phyloP scores from a whole-genome alignment of 2,888 invertebrate genomes.

The Petrolisthes cinctipes region DNA sequence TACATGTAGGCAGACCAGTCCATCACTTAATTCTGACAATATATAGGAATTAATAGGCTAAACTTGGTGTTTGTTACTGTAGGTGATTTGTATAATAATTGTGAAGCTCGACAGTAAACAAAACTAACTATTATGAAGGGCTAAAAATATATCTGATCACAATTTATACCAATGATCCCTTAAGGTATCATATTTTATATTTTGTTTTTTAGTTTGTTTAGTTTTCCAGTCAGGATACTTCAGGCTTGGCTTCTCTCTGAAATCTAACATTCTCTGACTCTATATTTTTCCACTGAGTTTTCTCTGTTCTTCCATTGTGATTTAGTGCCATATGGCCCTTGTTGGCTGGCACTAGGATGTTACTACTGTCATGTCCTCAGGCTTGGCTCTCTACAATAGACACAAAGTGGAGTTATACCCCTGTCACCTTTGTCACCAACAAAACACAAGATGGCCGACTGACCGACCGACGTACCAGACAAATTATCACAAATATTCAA shows the following conservation, averaged over 20 bases:
- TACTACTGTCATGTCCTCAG: not conserved
- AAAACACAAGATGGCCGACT: no score
- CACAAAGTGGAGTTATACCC: not conserved
- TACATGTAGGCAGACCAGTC: slow-evolving; percentile 1
- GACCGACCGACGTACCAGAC: no score
- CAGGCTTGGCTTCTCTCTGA: not conserved
- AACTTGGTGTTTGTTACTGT: slow-evolving; percentile 18
- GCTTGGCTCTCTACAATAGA: not conserved
- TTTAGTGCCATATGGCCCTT: no score
- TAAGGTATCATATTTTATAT: not conserved
- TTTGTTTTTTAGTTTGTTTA: not conserved
- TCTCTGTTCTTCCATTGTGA: no score
- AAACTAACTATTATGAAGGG: no score
- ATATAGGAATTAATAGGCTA: slow-evolving; percentile 11
- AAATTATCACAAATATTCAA: not conserved
- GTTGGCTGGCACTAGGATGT: no score
- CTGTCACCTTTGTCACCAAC: no score
- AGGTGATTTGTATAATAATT: not conserved
- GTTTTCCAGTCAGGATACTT: not conserved
- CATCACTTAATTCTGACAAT: slow-evolving; percentile 19
- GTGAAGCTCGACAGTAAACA: not conserved
- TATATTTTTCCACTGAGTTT: no score
- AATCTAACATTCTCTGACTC: no score
- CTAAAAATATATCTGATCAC: not conserved
- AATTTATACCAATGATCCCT: slow-evolving; percentile 3